These are phyloP conservation scores for Scolopax rusticola DNA, from an alignment of 2,797 vertebrate genomes.

Conservation along the genomic window DNA sequence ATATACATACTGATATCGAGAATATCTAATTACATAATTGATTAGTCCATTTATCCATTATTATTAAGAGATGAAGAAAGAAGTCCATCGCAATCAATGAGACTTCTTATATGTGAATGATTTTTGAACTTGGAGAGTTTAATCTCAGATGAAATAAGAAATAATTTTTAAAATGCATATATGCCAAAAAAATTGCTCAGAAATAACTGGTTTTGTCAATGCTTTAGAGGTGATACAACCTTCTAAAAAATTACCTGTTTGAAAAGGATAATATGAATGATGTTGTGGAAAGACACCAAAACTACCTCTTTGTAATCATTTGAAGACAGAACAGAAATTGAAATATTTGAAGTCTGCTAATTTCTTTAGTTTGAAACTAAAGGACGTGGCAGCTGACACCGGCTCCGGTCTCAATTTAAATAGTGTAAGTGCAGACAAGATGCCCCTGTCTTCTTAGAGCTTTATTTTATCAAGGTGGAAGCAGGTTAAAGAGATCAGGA, in stretches of 20 bases:
- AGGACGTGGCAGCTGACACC: background rate
- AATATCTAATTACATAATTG: background rate
- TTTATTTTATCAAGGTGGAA: slow-evolving; percentile 6
- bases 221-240: background rate
- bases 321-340: background rate
- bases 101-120: background rate
- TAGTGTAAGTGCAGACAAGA: background rate
- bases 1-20: background rate
- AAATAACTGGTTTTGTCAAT: background rate
- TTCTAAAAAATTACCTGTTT: background rate
- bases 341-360: background rate
- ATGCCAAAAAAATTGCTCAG: background rate
- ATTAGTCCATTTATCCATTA: background rate
- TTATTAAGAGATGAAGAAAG: background rate
- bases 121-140: background rate
- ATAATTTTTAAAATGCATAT: background rate
- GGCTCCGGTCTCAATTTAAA: background rate
- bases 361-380: background rate
- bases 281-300: background rate
- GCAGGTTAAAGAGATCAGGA: background rate
- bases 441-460: background rate
- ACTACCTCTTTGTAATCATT: background rate
- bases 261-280: background rate
- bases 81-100: background rate
- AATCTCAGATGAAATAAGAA: background rate